Conservation (phyloP, 53 echinoderm and acorn worm genomes). For the Actinopyga echinites region DNA sequence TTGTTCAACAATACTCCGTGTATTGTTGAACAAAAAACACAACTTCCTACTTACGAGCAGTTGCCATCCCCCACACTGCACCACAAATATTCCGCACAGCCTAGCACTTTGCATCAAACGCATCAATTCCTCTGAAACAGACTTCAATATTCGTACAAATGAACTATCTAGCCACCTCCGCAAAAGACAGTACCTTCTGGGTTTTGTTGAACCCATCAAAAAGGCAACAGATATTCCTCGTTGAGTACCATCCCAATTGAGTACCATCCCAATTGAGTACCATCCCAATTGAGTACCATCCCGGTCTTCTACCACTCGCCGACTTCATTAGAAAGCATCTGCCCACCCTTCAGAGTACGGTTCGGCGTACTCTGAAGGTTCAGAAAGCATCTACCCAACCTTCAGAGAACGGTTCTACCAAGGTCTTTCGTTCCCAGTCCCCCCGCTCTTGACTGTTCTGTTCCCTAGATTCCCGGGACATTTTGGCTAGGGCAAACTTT, state of each 20-base stretch:
- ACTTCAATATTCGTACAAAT: background rate
- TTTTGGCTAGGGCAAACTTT: background rate
- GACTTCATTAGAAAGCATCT: background rate
- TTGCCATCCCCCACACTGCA: background rate
- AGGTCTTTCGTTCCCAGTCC: background rate
- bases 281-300: background rate
- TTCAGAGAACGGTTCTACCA: background rate
- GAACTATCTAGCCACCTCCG: background rate
- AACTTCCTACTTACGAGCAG: background rate
- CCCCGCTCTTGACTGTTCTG: background rate
- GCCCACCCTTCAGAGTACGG: background rate
- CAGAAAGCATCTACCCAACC: background rate
- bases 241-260: background rate
- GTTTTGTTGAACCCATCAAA: background rate
- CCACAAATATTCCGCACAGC: background rate
- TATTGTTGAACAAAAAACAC: background rate
- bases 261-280: background rate
- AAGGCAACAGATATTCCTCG: background rate
- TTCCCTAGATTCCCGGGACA: slow-evolving; percentile 3
- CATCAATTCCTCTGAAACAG: background rate
- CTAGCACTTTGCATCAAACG: background rate
- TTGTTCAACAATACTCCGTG: background rate
- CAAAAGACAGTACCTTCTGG: background rate
- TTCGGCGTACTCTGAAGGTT: no score
- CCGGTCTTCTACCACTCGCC: background rate